Conservation (phyloP, 2,797 vertebrate species). For the Pangasius macronema region DNA sequence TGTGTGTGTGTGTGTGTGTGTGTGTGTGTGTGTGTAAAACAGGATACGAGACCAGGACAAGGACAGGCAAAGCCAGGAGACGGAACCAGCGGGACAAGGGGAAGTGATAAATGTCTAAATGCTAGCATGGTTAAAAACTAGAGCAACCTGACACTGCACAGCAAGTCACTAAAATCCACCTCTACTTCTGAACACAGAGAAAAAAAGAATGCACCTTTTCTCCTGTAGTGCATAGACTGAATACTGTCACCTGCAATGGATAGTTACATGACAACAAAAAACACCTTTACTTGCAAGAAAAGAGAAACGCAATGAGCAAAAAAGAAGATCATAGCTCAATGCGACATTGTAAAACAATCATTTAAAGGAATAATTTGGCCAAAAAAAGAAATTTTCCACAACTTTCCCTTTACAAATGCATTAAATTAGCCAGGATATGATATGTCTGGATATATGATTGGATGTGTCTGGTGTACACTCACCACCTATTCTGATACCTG, state of each 20-base stretch:
- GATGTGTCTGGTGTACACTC: not conserved
- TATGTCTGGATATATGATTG: too few species aligned
- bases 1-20: not conserved
- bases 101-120: conserved; percentile 40
- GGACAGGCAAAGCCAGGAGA: conserved; percentile 37
- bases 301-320: not conserved
- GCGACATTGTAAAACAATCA: not conserved
- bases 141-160: conserved; percentile 17
- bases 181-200: conserved; percentile 44
- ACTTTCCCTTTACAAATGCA: not conserved
- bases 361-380: not conserved
- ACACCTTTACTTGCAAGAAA: conserved; percentile 47
- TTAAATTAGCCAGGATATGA: not conserved
- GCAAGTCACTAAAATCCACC: conserved; percentile 30
- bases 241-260: conserved; percentile 71
- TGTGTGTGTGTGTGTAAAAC: not conserved
- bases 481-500: too few species aligned
- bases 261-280: conserved; percentile 57
- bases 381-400: not conserved
- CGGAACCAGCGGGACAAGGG: not conserved
- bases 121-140: conserved; percentile 32
- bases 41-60: conserved; percentile 34
- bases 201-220: conserved; percentile 73
- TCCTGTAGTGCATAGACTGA: conserved; percentile 66
- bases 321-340: not conserved